Percentiles rank a stretch among this genome's conserved stretches.
Evolutionary conservation across 1,140 invertebrate genomes (phyloP).

Genomic region (Medauroidea extradentata): DNA sequence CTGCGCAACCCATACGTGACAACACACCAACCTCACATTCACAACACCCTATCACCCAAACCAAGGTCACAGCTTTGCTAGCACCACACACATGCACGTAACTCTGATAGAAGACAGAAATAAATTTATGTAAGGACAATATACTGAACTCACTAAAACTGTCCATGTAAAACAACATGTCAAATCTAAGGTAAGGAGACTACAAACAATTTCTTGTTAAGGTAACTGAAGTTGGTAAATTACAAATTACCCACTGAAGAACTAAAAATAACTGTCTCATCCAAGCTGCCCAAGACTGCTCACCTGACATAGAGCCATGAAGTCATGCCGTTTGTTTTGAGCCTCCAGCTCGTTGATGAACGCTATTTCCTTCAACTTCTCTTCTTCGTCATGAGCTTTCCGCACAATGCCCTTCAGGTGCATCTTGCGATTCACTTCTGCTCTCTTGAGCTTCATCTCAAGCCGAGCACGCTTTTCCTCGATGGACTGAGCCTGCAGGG

Average conservation of each 20-base stretch:
- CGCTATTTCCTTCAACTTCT: conserved; percentile 94
- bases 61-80: no score
- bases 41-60: no score
- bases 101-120: not conserved
- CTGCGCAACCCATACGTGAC: conserved; percentile 27
- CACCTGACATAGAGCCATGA: conserved; percentile 69
- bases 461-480: conserved; percentile 56
- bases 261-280: no score
- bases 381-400: conserved; percentile 96
- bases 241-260: no score
- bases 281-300: no score
- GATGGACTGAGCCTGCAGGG: conserved; percentile 75
- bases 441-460: conserved; percentile 80
- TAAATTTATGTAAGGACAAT: not conserved
- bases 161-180: not conserved
- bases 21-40: not conserved
- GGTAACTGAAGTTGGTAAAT: no score
- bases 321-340: conserved; percentile 89
- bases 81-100: not conserved
- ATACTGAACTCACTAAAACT: not conserved
- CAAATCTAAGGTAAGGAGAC: no score
- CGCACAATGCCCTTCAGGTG: conserved; percentile 76
- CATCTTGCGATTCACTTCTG: conserved; percentile 85
- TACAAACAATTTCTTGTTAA: no score
- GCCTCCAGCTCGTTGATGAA: conserved; percentile 96